Evolutionary conservation across 2,797 vertebrate species (phyloP).

Genomic region (Eulemur rubriventer): DNA sequence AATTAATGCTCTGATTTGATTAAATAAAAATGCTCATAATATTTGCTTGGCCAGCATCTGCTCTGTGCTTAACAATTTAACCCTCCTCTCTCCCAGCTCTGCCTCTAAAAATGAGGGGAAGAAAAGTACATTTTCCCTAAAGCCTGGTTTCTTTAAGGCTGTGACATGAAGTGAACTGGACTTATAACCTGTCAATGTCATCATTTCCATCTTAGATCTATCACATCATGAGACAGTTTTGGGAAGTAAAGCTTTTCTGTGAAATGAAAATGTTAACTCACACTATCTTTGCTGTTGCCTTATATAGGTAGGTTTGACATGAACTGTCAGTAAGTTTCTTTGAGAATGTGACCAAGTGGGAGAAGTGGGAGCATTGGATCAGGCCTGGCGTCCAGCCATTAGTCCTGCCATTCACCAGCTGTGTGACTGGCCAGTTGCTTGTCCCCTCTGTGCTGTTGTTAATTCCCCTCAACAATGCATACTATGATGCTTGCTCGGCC

Average conservation of each 20-base stretch:
- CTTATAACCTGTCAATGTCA: not conserved
- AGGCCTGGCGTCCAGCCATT: not conserved
- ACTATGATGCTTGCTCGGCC: accelerated
- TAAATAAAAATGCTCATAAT: not conserved
- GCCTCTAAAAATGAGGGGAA: not conserved
- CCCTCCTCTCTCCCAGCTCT: not conserved
- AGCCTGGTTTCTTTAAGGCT: not conserved
- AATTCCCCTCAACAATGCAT: not conserved
- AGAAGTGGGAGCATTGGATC: not conserved
- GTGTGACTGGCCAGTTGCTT: not conserved
- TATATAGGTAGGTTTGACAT: not conserved
- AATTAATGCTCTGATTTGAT: not conserved
- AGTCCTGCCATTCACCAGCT: not conserved
- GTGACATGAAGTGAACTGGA: accelerated
- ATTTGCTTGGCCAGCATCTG: not conserved
- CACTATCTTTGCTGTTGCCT: not conserved
- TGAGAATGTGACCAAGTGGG: not conserved
- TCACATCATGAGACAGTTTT: not conserved
- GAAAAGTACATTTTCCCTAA: not conserved
- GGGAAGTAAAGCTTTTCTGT: not conserved
- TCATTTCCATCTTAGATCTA: not conserved
- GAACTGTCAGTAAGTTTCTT: not conserved
- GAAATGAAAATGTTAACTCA: not conserved
- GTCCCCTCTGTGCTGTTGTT: not conserved
- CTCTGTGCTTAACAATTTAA: not conserved